Evolutionary conservation across 2,797 vertebrate genomes (phyloP).

Genomic region (Agapornis canus): DNA sequence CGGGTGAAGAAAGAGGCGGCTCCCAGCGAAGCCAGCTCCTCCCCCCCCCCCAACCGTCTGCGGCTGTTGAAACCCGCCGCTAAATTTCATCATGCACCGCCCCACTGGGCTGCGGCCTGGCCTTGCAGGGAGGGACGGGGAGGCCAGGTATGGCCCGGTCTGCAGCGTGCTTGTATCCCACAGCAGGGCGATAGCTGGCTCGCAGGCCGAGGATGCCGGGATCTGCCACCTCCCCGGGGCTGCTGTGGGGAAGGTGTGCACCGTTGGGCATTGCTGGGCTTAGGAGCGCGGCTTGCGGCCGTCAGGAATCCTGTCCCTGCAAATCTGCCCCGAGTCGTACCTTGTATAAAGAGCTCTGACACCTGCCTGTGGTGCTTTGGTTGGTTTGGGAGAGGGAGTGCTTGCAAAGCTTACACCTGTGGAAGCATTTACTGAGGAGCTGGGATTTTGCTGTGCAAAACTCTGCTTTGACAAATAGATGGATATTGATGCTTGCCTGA

Average conservation of each 20-base stretch:
- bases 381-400: fast-evolving
- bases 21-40: background rate
- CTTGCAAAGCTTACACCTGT: fast-evolving
- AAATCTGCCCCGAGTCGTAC: fast-evolving
- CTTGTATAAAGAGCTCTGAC: fast-evolving
- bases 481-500: background rate
- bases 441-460: background rate
- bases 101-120: fast-evolving
- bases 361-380: fast-evolving
- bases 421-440: fast-evolving
- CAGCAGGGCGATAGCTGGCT: fast-evolving
- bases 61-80: conserved; percentile 21
- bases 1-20: background rate
- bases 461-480: background rate
- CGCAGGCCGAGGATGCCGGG: fast-evolving
- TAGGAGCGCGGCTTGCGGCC: fast-evolving
- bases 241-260: fast-evolving
- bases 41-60: background rate
- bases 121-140: fast-evolving
- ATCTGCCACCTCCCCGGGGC: fast-evolving
- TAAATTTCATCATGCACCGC: conserved; percentile 47
- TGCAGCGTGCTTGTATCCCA: fast-evolving
- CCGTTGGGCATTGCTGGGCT: fast-evolving
- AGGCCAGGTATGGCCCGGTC: no score
- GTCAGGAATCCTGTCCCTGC: fast-evolving